Base-by-base conservation (phyloP, 2,113 vertebrate species). In the Epinephelus fuscoguttatus region DNA sequence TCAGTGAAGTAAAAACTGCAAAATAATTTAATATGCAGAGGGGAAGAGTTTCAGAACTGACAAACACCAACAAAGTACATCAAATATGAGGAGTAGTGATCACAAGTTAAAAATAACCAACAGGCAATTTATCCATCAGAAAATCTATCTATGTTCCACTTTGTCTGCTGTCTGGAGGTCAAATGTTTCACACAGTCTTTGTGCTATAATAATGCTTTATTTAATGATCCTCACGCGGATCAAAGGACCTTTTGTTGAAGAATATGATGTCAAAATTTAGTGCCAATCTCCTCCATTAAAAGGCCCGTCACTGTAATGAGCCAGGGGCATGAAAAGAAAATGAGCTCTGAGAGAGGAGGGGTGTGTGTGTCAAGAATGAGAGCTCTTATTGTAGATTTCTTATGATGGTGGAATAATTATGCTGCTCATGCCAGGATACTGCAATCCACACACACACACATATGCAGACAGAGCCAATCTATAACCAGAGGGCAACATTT, bases 271-370 rank as follows among this genome's bases (percentile, higher is more conserved):
- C 18, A 27, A 73, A 61, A 84, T 78, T 30, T 78, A 27, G 49
- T 66, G 70, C 64, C 82, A 84, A 55, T 85, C 71, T 76, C 23
- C 60, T 61, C 57, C 70, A 69, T 78, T 84, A 87, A 73, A 75
- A 84, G 23, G 83, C 40, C 49, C 50, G 55, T 90, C 76, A 23
- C 17, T 74, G 68, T 68, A 84, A 66, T 67, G 72, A 87, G 68
- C 63, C 68, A 13, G 56, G 47, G 75, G 68, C 40, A 74, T 64
- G 63, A 80, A 82, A 78, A 30, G 64, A 80, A 76, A 83, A 82
- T 82, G 42, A 87, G 75, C 71, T 76, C 18, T 25, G 70, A 69
- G 25, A 69, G 40, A 49, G 17, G 50, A 50, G 61, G 73, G 30
- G 14, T n/a, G 71, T 53, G 4, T 60, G 53, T 57, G 74, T 75